Evolutionary conservation across 2,888 invertebrate species (phyloP).

Genomic region (Cerastoderma edule): DNA sequence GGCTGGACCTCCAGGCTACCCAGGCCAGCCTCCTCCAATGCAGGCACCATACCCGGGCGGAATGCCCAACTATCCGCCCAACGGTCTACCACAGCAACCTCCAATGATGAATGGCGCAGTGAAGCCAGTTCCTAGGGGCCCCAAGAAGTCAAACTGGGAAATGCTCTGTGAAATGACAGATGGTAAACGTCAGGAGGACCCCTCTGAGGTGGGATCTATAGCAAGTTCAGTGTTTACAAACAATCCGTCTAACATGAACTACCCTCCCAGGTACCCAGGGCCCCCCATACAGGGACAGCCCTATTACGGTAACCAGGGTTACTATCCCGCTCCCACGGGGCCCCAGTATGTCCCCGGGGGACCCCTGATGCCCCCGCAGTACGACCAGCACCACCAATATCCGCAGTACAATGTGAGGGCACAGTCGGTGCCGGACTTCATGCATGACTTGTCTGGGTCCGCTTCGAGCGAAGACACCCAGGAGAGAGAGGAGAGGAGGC

Average conservation of each 20-base stretch:
- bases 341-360: slow-evolving; percentile 21
- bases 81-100: slow-evolving; percentile 34
- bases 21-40: slow-evolving; percentile 20
- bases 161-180: slow-evolving; percentile 74
- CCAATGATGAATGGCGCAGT: slow-evolving; percentile 12
- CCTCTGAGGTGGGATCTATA: slow-evolving; percentile 71
- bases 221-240: slow-evolving; percentile 73
- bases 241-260: slow-evolving; percentile 46
- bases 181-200: slow-evolving; percentile 55
- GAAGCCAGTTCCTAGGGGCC: slow-evolving; percentile 48
- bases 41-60: slow-evolving; percentile 32
- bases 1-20: slow-evolving; percentile 26
- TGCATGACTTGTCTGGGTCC: slow-evolving; percentile 15
- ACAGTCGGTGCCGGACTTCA: slow-evolving; percentile 10
- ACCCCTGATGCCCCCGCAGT: slow-evolving; percentile 1
- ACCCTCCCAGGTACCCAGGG: slow-evolving; percentile 19
- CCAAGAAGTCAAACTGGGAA: slow-evolving; percentile 76
- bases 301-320: slow-evolving; percentile 7
- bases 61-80: slow-evolving; percentile 33
- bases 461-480: slow-evolving; percentile 16
- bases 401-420: slow-evolving; percentile 10
- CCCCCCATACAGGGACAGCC: neutral
- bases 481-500: slow-evolving; percentile 14
- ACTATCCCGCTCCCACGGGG: slow-evolving; percentile 2
- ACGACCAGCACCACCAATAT: neutral